Evolutionary conservation across 2,113 vertebrate genomes (phyloP), one percentile per base, ranked within the genome.

Genomic region (Paratilapia polleni): DNA sequence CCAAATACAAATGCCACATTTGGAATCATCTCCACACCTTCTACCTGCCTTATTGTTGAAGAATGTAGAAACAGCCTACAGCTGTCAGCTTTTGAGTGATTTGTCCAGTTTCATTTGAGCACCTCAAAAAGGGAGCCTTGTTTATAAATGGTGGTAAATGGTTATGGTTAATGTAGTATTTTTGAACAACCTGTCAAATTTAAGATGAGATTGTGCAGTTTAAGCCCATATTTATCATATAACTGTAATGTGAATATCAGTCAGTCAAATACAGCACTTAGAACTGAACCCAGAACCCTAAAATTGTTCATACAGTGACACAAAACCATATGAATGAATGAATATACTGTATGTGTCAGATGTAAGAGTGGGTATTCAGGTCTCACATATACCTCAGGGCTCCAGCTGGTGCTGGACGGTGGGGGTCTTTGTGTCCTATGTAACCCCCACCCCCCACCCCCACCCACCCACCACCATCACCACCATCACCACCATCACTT

Each of bases 331-430:
- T 82, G 56, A 75, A 75, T 76, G 36, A 49, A 82, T 75, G 66
- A 78, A 68, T 63, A 24, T 79, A 88, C 86, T 91, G 87, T 91
- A 88, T 85, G 57, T 61, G 81, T 61, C 82, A 76, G 54, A 64
- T 57, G 68, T 57, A 59, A 80, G 59, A 89, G 62, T 82, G 81
- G 54, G 80, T 36, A 87, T 88, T 91, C 47, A 89, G 73, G 82
- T 85, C 84, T 90, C 85, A 77, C 76, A 41, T 81, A 63, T 64
- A 89, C 87, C 78, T 54, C 85, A 80, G 91, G 82, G 88, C 90
- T 95, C 93, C 95, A 96, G 95, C 95, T 96, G 95, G 90, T 94
- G 93, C 28, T 15, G 85, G 81, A 77, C 20, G 77, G 85, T 81
- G 84, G 85, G 83, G 88, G 88, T 91, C 92, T 95, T 95, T 95